Evolutionary conservation across 1,140 invertebrate species (phyloP).

Genomic region (Pinna nobilis): DNA sequence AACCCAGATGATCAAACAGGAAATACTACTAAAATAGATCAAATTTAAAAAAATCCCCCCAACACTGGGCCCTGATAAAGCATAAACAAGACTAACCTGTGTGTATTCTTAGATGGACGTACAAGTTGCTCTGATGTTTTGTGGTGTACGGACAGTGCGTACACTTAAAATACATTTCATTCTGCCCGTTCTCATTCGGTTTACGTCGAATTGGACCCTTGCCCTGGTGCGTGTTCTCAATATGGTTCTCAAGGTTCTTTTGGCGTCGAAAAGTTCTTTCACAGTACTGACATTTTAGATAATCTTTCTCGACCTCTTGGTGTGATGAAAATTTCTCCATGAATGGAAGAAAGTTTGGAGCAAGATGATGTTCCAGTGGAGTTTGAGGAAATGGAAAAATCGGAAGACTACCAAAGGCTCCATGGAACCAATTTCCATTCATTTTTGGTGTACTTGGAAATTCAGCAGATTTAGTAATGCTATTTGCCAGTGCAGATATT

Average conservation of each 20-base stretch:
- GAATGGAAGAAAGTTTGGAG: slow-evolving; percentile 63
- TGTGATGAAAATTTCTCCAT: slow-evolving; percentile 53
- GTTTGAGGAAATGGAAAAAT: slow-evolving; percentile 63
- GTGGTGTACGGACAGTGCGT: slow-evolving; percentile 73
- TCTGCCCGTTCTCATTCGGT: slow-evolving; percentile 56
- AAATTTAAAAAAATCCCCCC: no score
- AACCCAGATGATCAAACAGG: no score
- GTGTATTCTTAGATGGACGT: slow-evolving; percentile 72
- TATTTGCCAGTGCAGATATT: slow-evolving; percentile 19
- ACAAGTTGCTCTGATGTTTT: slow-evolving; percentile 73
- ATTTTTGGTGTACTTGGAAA: slow-evolving; percentile 39
- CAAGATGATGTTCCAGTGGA: slow-evolving; percentile 60
- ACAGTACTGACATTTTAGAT: slow-evolving; percentile 72
- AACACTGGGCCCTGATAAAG: background rate
- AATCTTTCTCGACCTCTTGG: slow-evolving; percentile 68
- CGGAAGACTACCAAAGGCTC: slow-evolving; percentile 58
- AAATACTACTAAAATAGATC: no score
- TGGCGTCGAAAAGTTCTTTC: slow-evolving; percentile 69
- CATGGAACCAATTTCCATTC: slow-evolving; percentile 56
- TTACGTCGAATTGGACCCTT: slow-evolving; percentile 58
- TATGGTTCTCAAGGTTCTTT: slow-evolving; percentile 71
- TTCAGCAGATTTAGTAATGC: slow-evolving; percentile 19
- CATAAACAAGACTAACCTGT: slow-evolving; percentile 60
- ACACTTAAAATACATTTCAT: slow-evolving; percentile 73
- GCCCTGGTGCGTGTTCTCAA: slow-evolving; percentile 71